Evolutionary conservation across 2,113 vertebrate genomes (phyloP).

Genomic region (Arizona elegans): DNA sequence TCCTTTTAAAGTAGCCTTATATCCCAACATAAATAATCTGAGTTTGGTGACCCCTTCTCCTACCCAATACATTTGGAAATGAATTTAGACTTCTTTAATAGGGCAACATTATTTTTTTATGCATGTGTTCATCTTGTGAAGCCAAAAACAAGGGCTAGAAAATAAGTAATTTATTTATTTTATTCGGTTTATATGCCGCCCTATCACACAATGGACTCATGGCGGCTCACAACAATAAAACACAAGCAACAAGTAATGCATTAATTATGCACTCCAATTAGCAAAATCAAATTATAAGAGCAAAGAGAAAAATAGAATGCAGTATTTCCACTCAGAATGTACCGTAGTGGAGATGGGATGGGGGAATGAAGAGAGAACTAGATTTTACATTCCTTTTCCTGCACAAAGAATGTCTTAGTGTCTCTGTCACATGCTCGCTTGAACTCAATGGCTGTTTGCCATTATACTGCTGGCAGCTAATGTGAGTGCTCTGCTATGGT

Average conservation of each 20-base stretch:
- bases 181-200: no score
- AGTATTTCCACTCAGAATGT: neutral
- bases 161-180: neutral
- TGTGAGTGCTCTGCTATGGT: neutral
- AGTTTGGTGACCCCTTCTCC: no score
- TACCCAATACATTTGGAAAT: neutral
- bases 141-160: neutral
- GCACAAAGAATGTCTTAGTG: slow-evolving; percentile 48
- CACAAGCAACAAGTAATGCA: no score
- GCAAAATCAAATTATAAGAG: neutral
- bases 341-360: neutral
- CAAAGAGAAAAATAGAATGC: neutral
- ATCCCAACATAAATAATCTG: neutral
- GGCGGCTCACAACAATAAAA: no score
- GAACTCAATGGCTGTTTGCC: neutral
- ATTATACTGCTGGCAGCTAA: slow-evolving; percentile 35
- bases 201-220: no score
- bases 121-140: no score
- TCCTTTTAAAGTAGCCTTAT: neutral
- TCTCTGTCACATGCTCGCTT: neutral
- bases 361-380: neutral
- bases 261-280: neutral
- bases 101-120: neutral
- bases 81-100: neutral
- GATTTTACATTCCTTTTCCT: neutral